These are phyloP conservation scores for Oreochromis niloticus DNA, from an alignment of 2,113 vertebrate genomes.

Conservation along the genomic window DNA sequence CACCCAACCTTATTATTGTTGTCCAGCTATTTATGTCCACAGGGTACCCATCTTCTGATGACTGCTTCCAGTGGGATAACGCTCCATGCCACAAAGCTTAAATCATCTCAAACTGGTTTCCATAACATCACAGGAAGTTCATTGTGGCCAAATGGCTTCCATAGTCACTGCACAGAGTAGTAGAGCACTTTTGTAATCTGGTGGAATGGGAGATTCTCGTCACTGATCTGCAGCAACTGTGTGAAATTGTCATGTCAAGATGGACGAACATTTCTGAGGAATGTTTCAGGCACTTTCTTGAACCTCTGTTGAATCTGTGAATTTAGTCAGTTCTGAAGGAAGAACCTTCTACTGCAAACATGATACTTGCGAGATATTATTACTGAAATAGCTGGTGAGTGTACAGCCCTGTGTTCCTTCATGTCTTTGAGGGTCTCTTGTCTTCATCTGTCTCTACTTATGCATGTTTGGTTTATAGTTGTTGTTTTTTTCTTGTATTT, in stretches of 20 bases:
- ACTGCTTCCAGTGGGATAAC: neutral
- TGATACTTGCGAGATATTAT: neutral
- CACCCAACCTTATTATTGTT: neutral
- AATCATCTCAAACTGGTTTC: neutral
- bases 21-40: neutral
- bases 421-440: neutral
- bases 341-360: neutral
- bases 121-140: neutral
- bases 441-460: neutral
- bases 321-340: neutral
- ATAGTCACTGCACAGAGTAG: neutral
- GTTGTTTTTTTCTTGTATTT: neutral
- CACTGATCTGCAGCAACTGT: neutral
- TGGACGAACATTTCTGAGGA: neutral
- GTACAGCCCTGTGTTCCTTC: neutral
- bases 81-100: neutral
- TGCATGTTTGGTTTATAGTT: neutral
- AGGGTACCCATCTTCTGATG: neutral
- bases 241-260: neutral
- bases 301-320: neutral
- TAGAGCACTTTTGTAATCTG: neutral
- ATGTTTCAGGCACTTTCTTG: neutral
- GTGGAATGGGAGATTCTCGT: fast-evolving
- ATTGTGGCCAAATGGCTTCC: neutral
- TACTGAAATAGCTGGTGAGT: neutral